phyloP scores from a whole-genome alignment of 2,797 vertebrate species.

The Silurus aristotelis region DNA sequence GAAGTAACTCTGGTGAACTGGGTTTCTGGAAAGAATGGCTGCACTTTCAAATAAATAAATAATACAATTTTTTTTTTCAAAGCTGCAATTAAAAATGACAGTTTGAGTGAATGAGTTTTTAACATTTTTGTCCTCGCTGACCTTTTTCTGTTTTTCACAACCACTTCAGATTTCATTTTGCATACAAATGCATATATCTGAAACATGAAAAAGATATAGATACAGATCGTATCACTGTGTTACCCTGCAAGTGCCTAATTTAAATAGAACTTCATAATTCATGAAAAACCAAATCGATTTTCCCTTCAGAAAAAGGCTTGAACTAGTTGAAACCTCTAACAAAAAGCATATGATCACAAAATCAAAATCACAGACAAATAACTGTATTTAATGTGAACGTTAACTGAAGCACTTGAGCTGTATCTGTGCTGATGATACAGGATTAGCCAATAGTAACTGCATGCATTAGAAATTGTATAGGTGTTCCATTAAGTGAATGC shows the following conservation, averaged over 20 bases:
- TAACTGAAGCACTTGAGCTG: not conserved
- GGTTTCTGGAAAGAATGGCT: conserved; percentile 22
- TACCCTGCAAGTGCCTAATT: not conserved
- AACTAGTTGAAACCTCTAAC: not conserved
- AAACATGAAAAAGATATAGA: not conserved
- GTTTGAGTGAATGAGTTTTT: not conserved
- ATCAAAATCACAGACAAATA: not conserved
- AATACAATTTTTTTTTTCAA: not conserved
- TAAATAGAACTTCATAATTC: not conserved
- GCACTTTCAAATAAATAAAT: not conserved
- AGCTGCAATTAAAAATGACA: not conserved
- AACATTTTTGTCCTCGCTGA: not conserved
- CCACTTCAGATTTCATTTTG: not conserved
- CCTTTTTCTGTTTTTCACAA: not conserved
- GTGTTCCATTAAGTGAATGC: not conserved
- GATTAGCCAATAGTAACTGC: not conserved
- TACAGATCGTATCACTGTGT: not conserved
- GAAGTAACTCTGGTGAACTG: conserved; percentile 8
- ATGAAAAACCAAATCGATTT: not conserved
- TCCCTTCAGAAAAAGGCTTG: too few relatives aligned
- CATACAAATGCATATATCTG: not conserved
- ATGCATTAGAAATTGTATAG: not conserved
- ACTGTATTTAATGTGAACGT: not conserved
- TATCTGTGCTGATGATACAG: not conserved
- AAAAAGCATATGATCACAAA: too few relatives aligned